These are phyloP conservation scores for Rhagonycha fulva DNA, from an alignment of 2,888 invertebrate genomes.

Conservation along the genomic window DNA sequence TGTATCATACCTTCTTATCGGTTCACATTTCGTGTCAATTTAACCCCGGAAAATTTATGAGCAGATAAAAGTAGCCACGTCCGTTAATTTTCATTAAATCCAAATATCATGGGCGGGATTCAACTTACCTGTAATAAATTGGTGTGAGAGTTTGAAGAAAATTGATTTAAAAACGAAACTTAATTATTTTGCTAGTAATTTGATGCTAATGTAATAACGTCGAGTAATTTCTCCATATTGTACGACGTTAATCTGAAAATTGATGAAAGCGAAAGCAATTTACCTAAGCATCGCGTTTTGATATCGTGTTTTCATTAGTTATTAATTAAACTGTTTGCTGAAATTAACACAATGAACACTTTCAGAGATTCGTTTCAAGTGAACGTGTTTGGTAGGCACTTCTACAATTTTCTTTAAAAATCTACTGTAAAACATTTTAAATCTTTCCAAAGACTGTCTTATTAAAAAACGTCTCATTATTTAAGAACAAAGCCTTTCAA, in stretches of 20 bases:
- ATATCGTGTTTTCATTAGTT: neutral
- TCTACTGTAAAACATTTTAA: neutral
- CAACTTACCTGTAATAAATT: neutral
- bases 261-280: neutral
- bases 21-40: neutral
- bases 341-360: neutral
- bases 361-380: neutral
- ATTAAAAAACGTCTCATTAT: neutral
- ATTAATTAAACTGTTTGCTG: neutral
- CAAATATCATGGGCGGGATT: neutral
- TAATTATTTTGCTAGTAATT: neutral
- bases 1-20: neutral
- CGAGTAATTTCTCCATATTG: neutral
- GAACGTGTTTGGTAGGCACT: neutral
- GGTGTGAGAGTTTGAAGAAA: neutral
- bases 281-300: neutral
- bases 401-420: neutral
- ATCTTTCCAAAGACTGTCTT: neutral
- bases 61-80: neutral
- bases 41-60: neutral
- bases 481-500: neutral
- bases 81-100: constrained; percentile 6
- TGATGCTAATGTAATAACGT: neutral
- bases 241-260: neutral
- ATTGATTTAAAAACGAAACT: neutral